Evolutionary conservation across 2,797 vertebrate species (phyloP).

Genomic region (Apodemus agrarius): DNA sequence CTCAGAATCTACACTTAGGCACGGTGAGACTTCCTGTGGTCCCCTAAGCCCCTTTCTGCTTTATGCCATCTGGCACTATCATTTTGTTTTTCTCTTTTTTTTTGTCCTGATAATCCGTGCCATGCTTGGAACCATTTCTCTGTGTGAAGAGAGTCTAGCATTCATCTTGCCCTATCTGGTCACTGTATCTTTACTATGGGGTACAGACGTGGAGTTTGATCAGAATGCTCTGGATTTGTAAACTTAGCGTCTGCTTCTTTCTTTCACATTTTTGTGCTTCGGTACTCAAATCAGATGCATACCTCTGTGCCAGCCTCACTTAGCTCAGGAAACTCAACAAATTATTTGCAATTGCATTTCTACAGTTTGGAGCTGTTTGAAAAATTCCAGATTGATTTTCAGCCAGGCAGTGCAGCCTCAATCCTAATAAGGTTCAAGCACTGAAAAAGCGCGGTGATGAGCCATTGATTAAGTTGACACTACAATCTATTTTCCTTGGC

Average conservation of each 20-base stretch:
- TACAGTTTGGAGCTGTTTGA: conserved; percentile 77
- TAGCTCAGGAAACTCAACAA: conserved; percentile 58
- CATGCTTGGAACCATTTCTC: conserved; percentile 49
- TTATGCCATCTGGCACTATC: background rate
- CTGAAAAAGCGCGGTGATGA: conserved; percentile 71
- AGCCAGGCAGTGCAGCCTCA: conserved; percentile 60
- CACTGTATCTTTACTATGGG: conserved; percentile 64
- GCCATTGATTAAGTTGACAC: conserved; percentile 76
- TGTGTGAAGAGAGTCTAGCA: conserved; percentile 59
- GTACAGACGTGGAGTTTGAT: conserved; percentile 61
- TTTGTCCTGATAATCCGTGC: background rate
- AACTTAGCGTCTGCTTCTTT: background rate
- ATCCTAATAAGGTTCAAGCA: conserved; percentile 70
- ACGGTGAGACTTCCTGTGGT: background rate
- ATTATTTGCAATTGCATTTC: conserved; percentile 80
- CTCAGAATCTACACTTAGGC: background rate
- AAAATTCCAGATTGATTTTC: conserved; percentile 81
- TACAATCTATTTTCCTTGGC: conserved; percentile 59
- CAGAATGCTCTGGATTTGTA: conserved; percentile 67
- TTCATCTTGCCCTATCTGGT: conserved; percentile 67
- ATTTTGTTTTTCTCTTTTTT: background rate
- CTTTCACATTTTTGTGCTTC: conserved; percentile 62
- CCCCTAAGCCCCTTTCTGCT: background rate
- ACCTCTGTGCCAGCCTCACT: conserved; percentile 56
- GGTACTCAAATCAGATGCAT: conserved; percentile 26